Base-by-base conservation (phyloP, 2,113 vertebrate species). In the Chloebia gouldiae region DNA sequence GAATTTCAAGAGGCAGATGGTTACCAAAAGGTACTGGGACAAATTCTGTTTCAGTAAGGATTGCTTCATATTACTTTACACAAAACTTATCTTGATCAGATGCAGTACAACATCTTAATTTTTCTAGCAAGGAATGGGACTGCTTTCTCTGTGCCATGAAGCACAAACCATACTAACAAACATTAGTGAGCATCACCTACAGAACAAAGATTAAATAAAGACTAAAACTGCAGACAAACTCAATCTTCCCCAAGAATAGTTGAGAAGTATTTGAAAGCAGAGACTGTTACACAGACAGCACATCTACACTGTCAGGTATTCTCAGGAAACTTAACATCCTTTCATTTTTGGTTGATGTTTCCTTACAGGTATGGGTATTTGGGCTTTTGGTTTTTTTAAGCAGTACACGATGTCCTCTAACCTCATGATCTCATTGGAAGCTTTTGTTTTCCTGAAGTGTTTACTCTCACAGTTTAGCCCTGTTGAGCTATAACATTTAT, bases 1-100 rank as follows among this genome's bases (percentile, higher is more conserved):
- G 84, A 90, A 90, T 49, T 40, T 39, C 66, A 70, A 54, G 39
- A 90, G 71, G 76, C 90, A 88, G 85, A 88, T 49, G 40, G 81
- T 59, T 82, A 63, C 60, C 77, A 91, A 89, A 84, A 95, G 10
- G n/a, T 92, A 75, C 8, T 22, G 15, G 19, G 40, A 81, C 31
- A 84, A 51, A 68, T 75, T 91, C 49, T 25, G 9, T 82, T 88
- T 81, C 90, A 75, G 33, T 49, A 63, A 80, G 64, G 60, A 51
- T 66, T 81, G 60, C 44, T 86, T 63, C 27, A 28, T 37, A n/a
- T 42, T 73, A 47, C 42, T 86, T 79, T 54, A 61, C 66, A 69
- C 24, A 53, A 64, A 76, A 53, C 63, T 50, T 44, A 42, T 72
- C 40, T 61, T 82, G 28, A 33, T 17, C 1, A 0, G 47, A 27